These are phyloP conservation scores for Elgonia sp. DNA, from an alignment of 2,888 invertebrate genomes.

Conservation along the genomic window DNA sequence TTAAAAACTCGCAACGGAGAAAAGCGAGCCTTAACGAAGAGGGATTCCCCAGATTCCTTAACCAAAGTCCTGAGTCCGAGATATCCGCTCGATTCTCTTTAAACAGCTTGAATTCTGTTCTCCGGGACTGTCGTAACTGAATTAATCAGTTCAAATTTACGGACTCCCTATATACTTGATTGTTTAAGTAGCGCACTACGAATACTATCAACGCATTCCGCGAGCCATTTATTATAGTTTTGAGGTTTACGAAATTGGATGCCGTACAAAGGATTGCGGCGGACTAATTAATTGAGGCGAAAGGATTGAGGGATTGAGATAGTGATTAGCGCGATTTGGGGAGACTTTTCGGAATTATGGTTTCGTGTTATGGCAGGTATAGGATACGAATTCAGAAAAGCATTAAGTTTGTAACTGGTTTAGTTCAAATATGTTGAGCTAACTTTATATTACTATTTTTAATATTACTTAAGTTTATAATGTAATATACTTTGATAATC, in stretches of 20 bases:
- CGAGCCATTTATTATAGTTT: conserved; percentile 53
- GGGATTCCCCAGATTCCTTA: conserved; percentile 82
- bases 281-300: conserved; percentile 44
- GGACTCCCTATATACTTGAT: conserved; percentile 56
- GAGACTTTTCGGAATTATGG: background rate
- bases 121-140: conserved; percentile 73
- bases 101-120: conserved; percentile 66
- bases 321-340: conserved; percentile 21
- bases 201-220: conserved; percentile 40
- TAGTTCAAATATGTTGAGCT: no score
- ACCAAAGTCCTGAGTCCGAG: conserved; percentile 60
- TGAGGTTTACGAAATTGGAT: conserved; percentile 40
- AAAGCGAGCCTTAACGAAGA: conserved; percentile 80
- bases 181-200: conserved; percentile 56
- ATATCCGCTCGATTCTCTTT: conserved; percentile 75
- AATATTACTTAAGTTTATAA: no score
- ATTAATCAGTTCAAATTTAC: conserved; percentile 72
- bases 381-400: background rate
- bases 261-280: conserved; percentile 31
- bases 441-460: no score
- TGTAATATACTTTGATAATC: no score
- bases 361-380: background rate
- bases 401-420: background rate
- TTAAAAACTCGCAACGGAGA: conserved; percentile 49
- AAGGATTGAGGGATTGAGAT: conserved; percentile 19